phyloP scores from a whole-genome alignment of 2,113 vertebrate species.

The Mormoops blainvillei region DNA sequence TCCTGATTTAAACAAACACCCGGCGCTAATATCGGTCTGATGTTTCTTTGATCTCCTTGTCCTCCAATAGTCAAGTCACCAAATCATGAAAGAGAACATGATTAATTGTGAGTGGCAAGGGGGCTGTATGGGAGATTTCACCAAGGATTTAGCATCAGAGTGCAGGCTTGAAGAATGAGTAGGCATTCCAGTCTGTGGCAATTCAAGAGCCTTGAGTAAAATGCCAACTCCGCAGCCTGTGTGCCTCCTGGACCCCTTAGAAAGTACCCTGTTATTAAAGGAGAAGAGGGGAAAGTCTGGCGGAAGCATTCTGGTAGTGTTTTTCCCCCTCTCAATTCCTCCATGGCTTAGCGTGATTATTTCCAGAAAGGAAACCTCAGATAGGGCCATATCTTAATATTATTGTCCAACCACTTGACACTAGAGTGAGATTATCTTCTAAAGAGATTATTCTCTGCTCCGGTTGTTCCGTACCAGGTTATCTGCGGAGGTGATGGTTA shows the following conservation, averaged over 20 bases:
- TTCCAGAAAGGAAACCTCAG: background rate
- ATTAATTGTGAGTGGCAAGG: background rate
- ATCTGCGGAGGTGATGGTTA: constrained; percentile 51
- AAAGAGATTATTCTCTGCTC: constrained; percentile 66
- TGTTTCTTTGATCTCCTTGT: background rate
- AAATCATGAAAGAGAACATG: constrained; percentile 17
- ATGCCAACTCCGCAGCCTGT: background rate
- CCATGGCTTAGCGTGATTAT: background rate
- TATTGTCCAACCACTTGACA: constrained; percentile 56
- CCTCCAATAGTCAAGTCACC: background rate
- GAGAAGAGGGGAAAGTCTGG: background rate
- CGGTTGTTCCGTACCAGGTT: constrained; percentile 61
- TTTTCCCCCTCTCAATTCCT: background rate
- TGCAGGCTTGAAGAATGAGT: background rate
- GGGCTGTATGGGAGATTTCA: background rate
- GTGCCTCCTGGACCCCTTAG: background rate
- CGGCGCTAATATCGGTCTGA: background rate
- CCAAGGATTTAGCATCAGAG: background rate
- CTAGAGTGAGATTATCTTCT: constrained; percentile 61
- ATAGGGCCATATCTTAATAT: constrained; percentile 31
- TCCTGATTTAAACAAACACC: background rate
- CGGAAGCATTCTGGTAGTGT: background rate
- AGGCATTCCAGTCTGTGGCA: background rate
- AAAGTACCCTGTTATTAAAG: background rate
- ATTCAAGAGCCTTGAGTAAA: background rate